Evolutionary conservation across 2,888 invertebrate genomes (phyloP), one percentile per base, ranked within the genome.

Genomic region (Sphinx pinastri): DNA sequence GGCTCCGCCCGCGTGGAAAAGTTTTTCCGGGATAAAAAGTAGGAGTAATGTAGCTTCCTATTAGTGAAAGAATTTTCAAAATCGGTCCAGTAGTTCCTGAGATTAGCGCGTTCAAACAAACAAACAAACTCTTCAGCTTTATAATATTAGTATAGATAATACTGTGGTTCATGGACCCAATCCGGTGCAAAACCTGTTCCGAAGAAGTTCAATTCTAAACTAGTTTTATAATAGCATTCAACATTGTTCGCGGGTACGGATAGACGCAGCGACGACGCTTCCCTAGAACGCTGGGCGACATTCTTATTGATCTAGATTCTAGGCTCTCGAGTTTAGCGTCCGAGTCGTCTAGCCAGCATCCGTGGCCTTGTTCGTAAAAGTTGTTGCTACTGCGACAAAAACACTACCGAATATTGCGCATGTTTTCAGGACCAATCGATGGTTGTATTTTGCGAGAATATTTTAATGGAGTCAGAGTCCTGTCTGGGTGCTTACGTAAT

Each of bases 251-350:
- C 47, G 47, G 1, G 13, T 47, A 19, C 16, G 49, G 49, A 49
- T 19, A 63, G 63, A 47, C 47, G 8, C 8, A 49, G 12, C 47
- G 49, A 25, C 19, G 19, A 7, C 63, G 63, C 19, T 19, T 47
- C 16, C 19, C 19, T 55, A 19, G 19, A 55, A 55, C 19, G 19
- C 11, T 19, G 11, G 19, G 19, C 16, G 10, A 19, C 16, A 16
- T 55, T 47, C 16, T 63, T 63, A 63, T 63, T 63, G 63, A 63
- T 63, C 49, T 57, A 57, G 12, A 25, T 57, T 19, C 25, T 63
- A 49, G 63, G 6, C 49, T 19, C 49, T 19, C 16, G 7, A 12
- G 12, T 14, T 38, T n/a, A 47, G 16, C 16, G 16, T 47, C n/a
- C 57, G 19, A 45, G n/a, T 14, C 47, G 14, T n/a, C 47, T n/a